Percentiles rank a stretch among this genome's conserved stretches.
Conservation (phyloP, 2,797 vertebrate genomes). For the Pangasius djambal region DNA sequence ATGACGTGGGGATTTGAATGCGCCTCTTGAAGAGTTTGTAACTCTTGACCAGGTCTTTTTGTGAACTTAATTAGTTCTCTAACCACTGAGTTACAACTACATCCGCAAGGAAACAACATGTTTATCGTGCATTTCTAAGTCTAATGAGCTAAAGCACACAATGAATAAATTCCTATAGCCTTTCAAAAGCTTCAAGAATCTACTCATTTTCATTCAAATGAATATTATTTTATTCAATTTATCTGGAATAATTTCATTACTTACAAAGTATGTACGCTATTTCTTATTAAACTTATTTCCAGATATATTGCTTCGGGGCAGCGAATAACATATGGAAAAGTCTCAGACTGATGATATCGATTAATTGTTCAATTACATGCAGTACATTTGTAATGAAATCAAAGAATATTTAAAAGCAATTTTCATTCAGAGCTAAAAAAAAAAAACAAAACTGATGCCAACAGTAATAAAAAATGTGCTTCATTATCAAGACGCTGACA, state of each 20-base stretch:
- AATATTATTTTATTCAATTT: not conserved
- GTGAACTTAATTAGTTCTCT: constrained; percentile 30
- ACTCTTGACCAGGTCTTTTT: constrained; percentile 34
- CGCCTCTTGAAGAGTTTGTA: constrained; percentile 9
- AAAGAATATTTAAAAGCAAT: constrained; percentile 49
- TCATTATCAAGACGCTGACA: constrained; percentile 70
- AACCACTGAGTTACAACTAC: not conserved
- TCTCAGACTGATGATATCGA: constrained; percentile 67
- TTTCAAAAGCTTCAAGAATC: not conserved
- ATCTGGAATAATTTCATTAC: not conserved
- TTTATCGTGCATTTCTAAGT: constrained; percentile 3
- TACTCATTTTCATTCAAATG: not conserved
- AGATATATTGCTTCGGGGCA: not conserved
- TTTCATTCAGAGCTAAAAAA: not conserved
- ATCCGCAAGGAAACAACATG: constrained; percentile 21
- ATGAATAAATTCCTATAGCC: not conserved
- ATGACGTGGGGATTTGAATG: constrained; percentile 1
- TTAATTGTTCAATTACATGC: constrained; percentile 60
- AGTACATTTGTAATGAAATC: constrained; percentile 56
- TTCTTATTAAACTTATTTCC: not conserved
- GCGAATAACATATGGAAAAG: not conserved
- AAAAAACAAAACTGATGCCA: constrained; percentile 27
- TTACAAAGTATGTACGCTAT: not conserved
- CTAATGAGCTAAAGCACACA: not conserved
- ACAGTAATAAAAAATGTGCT: constrained; percentile 52